Base-by-base conservation (phyloP, 2,888 invertebrate genomes). In the Hipparchia semele region DNA sequence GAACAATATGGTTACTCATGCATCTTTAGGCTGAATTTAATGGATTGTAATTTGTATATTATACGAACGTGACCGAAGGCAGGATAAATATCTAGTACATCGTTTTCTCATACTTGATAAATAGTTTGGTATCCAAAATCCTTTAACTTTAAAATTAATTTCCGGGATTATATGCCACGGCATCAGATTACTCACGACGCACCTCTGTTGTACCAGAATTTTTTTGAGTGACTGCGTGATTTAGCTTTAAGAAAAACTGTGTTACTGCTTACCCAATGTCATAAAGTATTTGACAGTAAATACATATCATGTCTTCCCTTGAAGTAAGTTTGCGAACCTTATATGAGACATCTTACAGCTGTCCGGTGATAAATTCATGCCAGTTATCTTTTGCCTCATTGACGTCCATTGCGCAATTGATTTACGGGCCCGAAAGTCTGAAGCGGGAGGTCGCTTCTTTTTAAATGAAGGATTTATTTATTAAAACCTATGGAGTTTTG, bases 401-500 rank as follows among this genome's bases (percentile, higher is more conserved):
- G 86, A 85, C 80, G 81, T 83, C 86, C 84, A 84, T 86, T 86
- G 83, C 84, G 82, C 81, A 84, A 87, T 82, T 92, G 91, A 92
- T 92, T 92, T 93, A 92, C 86, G 86, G 82, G 83, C 33, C 79
- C 80, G 83, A 81, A 80, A 81, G 80, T 78, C 80, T 51, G 33
- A 65, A 85, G 86, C 84, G 85, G 84, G 82, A 80, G 84, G 84
- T 83, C 80, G 90, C 89, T 65, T 84, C 83, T 83, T 83, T 83
- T 84, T 84, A 84, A 88, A 89, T 87, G 86, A 87, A 79, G 82
- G 83, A 84, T 86, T 85, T 80, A 84, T 86, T 84, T 80, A 87
- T 89, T 78, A 85, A 87, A 85, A 84, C 84, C 84, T 77, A 81
- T 82, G 84, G 86, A 89, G 86, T 90, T 89, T 90, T 85, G 89